Evolutionary conservation across 2,113 vertebrate species (phyloP), one percentile per base, ranked within the genome.

Genomic region (Baryphthengus martii): DNA sequence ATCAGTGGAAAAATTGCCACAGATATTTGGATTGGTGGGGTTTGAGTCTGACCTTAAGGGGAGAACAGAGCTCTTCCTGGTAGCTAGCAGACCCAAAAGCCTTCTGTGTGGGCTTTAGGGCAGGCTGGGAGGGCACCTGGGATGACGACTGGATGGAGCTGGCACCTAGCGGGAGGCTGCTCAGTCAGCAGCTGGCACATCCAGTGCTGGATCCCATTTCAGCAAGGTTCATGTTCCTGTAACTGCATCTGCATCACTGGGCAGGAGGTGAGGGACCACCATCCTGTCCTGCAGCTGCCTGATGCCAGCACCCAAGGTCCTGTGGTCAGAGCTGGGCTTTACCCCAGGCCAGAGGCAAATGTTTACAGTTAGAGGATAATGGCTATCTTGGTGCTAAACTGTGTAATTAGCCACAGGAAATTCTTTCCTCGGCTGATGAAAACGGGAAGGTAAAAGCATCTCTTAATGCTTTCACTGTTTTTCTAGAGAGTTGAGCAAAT

Each of bases 341-440:
- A 7, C 45, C 56, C 17, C 35, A 53, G n/a, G 37, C 56, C 59
- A 23, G 21, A 56, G 44, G 17, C 37, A 88, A 50, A 92, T 87
- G 73, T 75, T 86, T 94, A 72, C 89, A 85, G 37, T 58, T 74
- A 59, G 37, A 92, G 47, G 42, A 75, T 76, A 85, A 16, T 93
- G 44, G 9, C 23, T 72, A 33, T 63, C 84, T 86, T 86, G 55
- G 80, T 93, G 72, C 53, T 90, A 70, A 90, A 94, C 95, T 93
- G 52, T 81, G 55, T 83, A 65, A 95, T 92, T 89, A 88, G 39
- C 93, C 52, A 80, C 72, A 85, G 89, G 74, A 79, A 86, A 89
- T 93, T 93, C 62, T 93, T 96, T 87, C 56, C 63, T 90, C 37
- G 28, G 63, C 58, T 97, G 81, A 90, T 95, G 79, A 94, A 89